Evolutionary conservation across 2,888 invertebrate species (phyloP).

Genomic region (Bombylius major): DNA sequence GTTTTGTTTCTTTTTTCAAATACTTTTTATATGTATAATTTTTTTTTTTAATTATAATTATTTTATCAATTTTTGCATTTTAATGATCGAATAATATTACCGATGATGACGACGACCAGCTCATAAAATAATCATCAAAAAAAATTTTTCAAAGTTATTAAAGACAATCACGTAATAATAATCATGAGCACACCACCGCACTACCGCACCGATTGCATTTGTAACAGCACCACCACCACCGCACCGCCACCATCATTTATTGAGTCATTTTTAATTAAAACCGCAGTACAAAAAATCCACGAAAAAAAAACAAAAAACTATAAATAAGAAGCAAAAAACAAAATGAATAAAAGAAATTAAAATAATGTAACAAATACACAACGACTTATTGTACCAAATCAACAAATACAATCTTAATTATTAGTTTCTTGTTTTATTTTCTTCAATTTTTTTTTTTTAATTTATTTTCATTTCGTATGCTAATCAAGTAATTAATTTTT

Average conservation of each 20-base stretch:
- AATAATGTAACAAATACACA: too few species aligned
- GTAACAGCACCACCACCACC: too few species aligned
- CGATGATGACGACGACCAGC: neutral
- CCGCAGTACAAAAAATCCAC: too few species aligned
- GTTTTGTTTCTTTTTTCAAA: too few species aligned
- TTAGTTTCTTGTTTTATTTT: too few species aligned
- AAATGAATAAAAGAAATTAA: too few species aligned
- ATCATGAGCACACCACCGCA: too few species aligned
- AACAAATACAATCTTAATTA: too few species aligned
- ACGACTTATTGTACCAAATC: too few species aligned
- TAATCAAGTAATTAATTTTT: neutral
- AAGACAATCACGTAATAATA: neutral
- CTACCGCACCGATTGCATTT: too few species aligned
- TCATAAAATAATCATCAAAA: neutral
- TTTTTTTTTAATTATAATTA: too few species aligned
- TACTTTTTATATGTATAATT: neutral
- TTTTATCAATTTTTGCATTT: neutral
- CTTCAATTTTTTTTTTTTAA: neutral
- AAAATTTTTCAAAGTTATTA: neutral
- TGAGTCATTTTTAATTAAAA: neutral
- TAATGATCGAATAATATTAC: neutral
- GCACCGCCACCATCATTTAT: neutral
- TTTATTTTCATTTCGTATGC: neutral
- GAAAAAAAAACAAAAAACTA: neutral
- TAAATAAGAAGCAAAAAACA: neutral